These are phyloP conservation scores for Calephelis nemesis DNA, from an alignment of 1,140 invertebrate genomes.

Conservation along the genomic window DNA sequence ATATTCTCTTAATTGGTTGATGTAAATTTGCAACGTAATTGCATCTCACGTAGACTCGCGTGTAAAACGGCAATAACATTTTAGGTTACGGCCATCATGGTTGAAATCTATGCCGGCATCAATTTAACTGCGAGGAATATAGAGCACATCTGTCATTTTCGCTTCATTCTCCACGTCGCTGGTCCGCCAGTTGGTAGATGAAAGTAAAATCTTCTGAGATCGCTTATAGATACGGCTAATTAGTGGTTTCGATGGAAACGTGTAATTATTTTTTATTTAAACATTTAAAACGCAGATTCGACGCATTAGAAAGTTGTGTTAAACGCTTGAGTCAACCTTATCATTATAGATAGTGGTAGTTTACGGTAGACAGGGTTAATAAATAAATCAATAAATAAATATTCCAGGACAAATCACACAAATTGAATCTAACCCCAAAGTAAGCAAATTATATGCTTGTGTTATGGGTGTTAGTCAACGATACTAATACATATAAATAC, in stretches of 20 bases:
- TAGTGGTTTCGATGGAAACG: not conserved
- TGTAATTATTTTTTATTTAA: conserved; percentile 9
- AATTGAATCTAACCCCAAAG: too few relatives aligned
- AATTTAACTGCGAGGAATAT: not conserved
- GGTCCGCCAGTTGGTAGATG: not conserved
- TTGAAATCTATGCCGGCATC: conserved; percentile 12
- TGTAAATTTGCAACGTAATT: not conserved
- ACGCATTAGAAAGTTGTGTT: conserved; percentile 3
- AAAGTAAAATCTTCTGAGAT: conserved; percentile 4
- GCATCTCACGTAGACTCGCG: not conserved
- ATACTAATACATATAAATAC: too few relatives aligned
- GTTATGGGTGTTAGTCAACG: too few relatives aligned
- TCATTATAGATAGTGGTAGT: too few relatives aligned
- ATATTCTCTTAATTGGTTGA: not conserved
- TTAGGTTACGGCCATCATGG: conserved; percentile 10
- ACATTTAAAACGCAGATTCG: not conserved
- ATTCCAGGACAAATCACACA: too few relatives aligned
- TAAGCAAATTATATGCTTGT: too few relatives aligned
- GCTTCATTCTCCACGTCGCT: not conserved
- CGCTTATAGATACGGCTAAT: conserved; percentile 9
- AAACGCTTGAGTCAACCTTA: too few relatives aligned
- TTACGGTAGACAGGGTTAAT: too few relatives aligned
- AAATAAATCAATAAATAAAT: too few relatives aligned
- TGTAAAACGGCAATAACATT: conserved; percentile 14
- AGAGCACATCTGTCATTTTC: conserved; percentile 1